Evolutionary conservation across 2,888 invertebrate species (phyloP).

Genomic region (Beris chalybata): DNA sequence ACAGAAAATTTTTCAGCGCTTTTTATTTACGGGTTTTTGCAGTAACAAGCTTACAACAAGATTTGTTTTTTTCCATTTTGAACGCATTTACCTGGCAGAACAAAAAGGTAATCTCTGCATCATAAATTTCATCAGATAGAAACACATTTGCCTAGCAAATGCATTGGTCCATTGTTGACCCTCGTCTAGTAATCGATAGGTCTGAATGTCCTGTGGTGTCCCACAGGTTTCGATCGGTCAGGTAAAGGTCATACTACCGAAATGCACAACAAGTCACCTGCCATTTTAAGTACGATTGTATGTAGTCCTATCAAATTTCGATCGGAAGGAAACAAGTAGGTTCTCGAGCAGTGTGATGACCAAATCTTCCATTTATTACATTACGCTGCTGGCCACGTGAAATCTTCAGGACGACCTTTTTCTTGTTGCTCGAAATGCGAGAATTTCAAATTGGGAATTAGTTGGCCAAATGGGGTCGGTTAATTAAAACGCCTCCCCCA

Average conservation of each 20-base stretch:
- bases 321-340: neutral
- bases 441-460: too few species aligned
- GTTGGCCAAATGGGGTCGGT: too few species aligned
- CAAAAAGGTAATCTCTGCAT: too few species aligned
- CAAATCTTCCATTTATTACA: neutral
- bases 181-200: conserved; percentile 20
- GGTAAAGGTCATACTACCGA: neutral
- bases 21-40: too few species aligned
- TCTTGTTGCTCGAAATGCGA: too few species aligned
- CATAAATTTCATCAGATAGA: conserved; percentile 13
- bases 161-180: conserved; percentile 24
- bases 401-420: too few species aligned
- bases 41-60: too few species aligned
- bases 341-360: neutral
- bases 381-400: too few species aligned
- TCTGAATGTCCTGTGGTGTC: neutral
- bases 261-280: conserved; percentile 4
- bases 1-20: too few species aligned
- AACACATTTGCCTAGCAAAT: conserved; percentile 29
- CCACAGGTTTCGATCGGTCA: neutral
- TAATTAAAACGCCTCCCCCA: too few species aligned
- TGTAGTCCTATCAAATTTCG: conserved; percentile 12
- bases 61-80: too few species aligned
- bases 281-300: neutral
- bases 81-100: too few species aligned